Evolutionary conservation across 1,140 invertebrate genomes (phyloP).

Genomic region (Thalassaphorura encarpata): DNA sequence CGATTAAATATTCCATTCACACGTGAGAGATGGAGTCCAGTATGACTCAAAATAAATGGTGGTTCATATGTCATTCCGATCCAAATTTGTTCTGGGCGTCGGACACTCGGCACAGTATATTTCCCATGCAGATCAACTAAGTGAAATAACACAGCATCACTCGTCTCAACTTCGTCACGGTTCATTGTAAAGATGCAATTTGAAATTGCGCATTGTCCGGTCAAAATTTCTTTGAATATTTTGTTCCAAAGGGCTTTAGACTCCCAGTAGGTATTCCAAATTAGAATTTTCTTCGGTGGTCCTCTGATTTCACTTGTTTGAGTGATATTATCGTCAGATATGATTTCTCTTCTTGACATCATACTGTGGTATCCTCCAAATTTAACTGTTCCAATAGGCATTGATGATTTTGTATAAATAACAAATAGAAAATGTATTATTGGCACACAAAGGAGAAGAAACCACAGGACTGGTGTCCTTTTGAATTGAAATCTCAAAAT

Average conservation of each 20-base stretch:
- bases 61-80: constrained; percentile 34
- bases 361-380: no score
- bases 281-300: constrained; percentile 24
- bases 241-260: constrained; percentile 28
- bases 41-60: constrained; percentile 29
- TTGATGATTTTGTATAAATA: no score
- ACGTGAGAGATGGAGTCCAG: constrained; percentile 6
- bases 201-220: constrained; percentile 23
- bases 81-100: constrained; percentile 27
- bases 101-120: constrained; percentile 1
- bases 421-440: no score
- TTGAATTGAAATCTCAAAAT: no score
- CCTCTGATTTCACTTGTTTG: no score
- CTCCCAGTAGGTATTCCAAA: constrained; percentile 32
- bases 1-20: constrained; percentile 40
- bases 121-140: constrained; percentile 21
- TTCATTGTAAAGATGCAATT: constrained; percentile 32
- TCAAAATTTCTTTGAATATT: constrained; percentile 24
- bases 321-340: no score
- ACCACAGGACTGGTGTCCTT: no score
- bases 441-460: no score
- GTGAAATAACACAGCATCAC: constrained; percentile 33
- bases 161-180: constrained; percentile 16
- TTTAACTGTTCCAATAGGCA: no score
- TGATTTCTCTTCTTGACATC: no score